phyloP scores from a whole-genome alignment of 2,113 vertebrate species.

The Saguinus imperator region DNA sequence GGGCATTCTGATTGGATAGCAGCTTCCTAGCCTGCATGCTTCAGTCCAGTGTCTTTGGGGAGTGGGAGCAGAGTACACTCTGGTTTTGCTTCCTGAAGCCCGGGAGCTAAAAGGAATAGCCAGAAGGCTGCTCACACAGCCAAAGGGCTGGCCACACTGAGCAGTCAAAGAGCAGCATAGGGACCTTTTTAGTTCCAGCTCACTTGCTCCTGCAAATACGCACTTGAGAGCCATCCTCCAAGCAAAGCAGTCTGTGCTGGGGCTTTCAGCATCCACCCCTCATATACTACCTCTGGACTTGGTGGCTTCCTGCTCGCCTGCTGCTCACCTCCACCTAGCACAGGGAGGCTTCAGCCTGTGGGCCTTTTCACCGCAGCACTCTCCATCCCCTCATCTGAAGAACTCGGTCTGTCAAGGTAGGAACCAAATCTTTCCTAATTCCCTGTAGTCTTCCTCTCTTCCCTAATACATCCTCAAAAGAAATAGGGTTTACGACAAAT shows the following conservation, averaged over 20 bases:
- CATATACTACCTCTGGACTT: not conserved
- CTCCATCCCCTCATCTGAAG: constrained; percentile 46
- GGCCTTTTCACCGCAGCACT: not conserved
- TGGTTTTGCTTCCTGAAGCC: constrained; percentile 17
- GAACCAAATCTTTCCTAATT: constrained; percentile 39
- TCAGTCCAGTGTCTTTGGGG: not conserved
- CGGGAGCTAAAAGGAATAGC: not conserved
- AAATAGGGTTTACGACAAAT: not conserved
- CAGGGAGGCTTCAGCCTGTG: not conserved
- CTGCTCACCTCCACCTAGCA: not conserved
- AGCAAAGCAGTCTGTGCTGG: not conserved
- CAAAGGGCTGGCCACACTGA: not conserved
- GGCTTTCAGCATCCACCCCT: not conserved
- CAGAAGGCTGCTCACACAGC: not conserved
- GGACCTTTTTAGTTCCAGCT: not conserved
- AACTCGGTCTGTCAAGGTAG: constrained; percentile 61
- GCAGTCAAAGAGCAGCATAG: not conserved
- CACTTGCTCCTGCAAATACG: not conserved
- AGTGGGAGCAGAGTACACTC: not conserved
- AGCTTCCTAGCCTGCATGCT: not conserved
- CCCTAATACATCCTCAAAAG: not conserved
- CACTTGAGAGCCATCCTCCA: not conserved
- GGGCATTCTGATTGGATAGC: constrained; percentile 50
- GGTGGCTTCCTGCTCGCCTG: not conserved
- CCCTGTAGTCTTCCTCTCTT: not conserved